Percentiles rank a stretch among this genome's conserved stretches.
These are phyloP conservation scores for Psittacula cyanocephala DNA, from an alignment of 2,113 vertebrate genomes.

Conservation along the genomic window DNA sequence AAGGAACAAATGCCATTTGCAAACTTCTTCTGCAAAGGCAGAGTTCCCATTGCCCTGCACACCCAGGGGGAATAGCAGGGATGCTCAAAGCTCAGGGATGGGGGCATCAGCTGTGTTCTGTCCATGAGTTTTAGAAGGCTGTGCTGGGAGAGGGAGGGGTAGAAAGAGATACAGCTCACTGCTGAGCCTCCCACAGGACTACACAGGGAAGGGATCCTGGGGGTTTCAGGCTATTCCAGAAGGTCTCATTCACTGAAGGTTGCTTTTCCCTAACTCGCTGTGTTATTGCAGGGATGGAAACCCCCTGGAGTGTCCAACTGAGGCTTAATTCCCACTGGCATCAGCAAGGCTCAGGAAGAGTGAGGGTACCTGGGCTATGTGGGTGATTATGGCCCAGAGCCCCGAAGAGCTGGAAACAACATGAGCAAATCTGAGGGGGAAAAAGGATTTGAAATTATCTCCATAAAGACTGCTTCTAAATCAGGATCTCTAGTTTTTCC, in stretches of 20 bases:
- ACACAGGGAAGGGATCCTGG: neutral
- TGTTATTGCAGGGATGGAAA: neutral
- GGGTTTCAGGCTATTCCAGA: neutral
- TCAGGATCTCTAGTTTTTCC: neutral
- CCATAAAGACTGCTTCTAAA: neutral
- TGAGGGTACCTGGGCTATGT: neutral
- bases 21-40: neutral
- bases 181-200: neutral
- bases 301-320: neutral
- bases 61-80: neutral
- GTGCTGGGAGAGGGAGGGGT: neutral
- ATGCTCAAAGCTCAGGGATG: neutral
- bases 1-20: neutral
- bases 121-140: neutral
- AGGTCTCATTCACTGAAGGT: neutral
- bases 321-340: neutral
- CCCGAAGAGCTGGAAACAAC: neutral
- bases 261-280: neutral
- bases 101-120: neutral
- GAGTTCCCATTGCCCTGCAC: rapidly evolving
- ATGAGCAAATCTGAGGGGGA: neutral
- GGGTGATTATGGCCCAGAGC: neutral
- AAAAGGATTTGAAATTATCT: neutral
- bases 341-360: neutral
- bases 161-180: neutral